phyloP scores from a whole-genome alignment of 2,113 vertebrate genomes.

The Syngnathus typhle region DNA sequence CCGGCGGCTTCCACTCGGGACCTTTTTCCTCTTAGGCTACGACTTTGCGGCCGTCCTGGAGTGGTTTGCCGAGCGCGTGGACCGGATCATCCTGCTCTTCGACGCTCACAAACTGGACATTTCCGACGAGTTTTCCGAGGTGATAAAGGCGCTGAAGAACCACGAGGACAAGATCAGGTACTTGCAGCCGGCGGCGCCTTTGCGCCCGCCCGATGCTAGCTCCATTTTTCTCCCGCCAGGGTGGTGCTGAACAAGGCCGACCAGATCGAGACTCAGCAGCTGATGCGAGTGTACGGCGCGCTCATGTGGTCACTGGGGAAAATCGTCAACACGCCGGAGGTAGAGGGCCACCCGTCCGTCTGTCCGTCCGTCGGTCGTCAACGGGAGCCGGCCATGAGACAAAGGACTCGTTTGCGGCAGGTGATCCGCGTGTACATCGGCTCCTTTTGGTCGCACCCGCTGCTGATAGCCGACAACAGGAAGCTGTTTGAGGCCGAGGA shows the following conservation, averaged over 20 bases:
- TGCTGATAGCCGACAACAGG: conserved; percentile 92
- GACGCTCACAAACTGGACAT: conserved; percentile 98
- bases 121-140: conserved; percentile 95
- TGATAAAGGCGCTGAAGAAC: conserved; percentile 97
- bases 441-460: conserved; percentile 96
- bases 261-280: conserved; percentile 97
- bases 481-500: conserved; percentile 96
- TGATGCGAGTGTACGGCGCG: conserved; percentile 95
- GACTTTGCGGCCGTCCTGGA: conserved; percentile 93
- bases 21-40: conserved; percentile 73
- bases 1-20: no score
- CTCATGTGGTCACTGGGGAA: conserved; percentile 99
- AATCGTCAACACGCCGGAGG: conserved; percentile 94
- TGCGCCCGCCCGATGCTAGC: neutral
- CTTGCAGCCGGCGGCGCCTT: no score
- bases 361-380: no score
- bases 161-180: conserved; percentile 94
- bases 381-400: no score
- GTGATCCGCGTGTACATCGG: conserved; percentile 97
- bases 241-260: conserved; percentile 97
- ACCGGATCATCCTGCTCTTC: conserved; percentile 93
- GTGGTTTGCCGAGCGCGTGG: conserved; percentile 95
- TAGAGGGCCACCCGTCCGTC: neutral
- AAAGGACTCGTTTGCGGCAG: conserved; percentile 22
- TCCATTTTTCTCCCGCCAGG: conserved; percentile 38